Evolutionary conservation across 1,140 invertebrate genomes (phyloP).

Genomic region (Apis mellifera): Amel_HAv3.1 CM009943.2:1657001-1657500

Average conservation of each 20-base stretch:
- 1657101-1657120: not conserved
- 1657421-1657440: not conserved
- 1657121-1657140: constrained; percentile 30
- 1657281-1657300: constrained; percentile 6
- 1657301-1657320: not conserved
- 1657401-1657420: constrained; percentile 45
- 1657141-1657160: constrained; percentile 14
- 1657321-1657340: not conserved
- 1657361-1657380: constrained; percentile 1
- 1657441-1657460: constrained; percentile 43
- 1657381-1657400: constrained; percentile 11
- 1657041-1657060: not conserved
- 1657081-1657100: not conserved
- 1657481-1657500: not conserved
- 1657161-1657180: constrained; percentile 39
- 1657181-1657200: constrained; percentile 22
- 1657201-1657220: not conserved
- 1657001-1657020: not conserved
- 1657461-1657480: constrained; percentile 5
- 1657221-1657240: constrained; percentile 27
- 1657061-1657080: not conserved
- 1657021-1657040: not conserved
- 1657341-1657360: not conserved
- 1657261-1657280: constrained; percentile 11
- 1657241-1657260: constrained; percentile 19